Evolutionary conservation across 2,797 vertebrate genomes (phyloP), one percentile per base, ranked within the genome.

Genomic region (Myripristis murdjan): DNA sequence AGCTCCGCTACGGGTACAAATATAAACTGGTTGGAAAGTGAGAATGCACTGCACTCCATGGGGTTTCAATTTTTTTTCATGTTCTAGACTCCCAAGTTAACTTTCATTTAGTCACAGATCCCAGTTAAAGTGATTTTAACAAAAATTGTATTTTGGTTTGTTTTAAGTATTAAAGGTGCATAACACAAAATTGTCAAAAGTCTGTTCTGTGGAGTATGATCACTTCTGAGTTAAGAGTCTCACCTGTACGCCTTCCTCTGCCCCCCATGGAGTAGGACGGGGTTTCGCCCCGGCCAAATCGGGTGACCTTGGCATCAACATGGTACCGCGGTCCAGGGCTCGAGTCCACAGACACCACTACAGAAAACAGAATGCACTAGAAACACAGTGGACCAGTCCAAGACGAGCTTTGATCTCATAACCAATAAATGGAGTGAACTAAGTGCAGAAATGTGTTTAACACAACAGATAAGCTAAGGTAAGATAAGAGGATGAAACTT

Each of bases 321-420:
- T 93, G 91, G 84, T 97, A 97, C 73, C 91, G 86, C 0, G 97
- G 97, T 33, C 97, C 97, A 0, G 97, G 97, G 70, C 96, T 97
- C 71, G 93, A 90, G 62, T 96, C 94, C 44, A 93, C 92, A 16
- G 88, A 90, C 35, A 95, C 73, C 77, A 93, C 97, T 97, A 57
- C 0, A 71, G 41, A 73, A 51, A 44, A 71, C 12, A 67, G 28
- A 48, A 24, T 3, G 1, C 26, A 68, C 14, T 39, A 8, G 26
- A 33, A 33, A 59, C 2, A 49, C 54, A 31, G 1, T 0, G 14
- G 0, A 5, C 44, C 28, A 63, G 51, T 55, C 11, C 46, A 44
- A 64, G 7, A 61, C 18, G 20, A 26, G 3, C 39, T 48, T 9
- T 55, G 5, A 48, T 11, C 5, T 67, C 15, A 14, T 22, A 4